Evolutionary conservation across 1,140 invertebrate genomes (phyloP).

Genomic region (Drosophila sechellia): DNA sequence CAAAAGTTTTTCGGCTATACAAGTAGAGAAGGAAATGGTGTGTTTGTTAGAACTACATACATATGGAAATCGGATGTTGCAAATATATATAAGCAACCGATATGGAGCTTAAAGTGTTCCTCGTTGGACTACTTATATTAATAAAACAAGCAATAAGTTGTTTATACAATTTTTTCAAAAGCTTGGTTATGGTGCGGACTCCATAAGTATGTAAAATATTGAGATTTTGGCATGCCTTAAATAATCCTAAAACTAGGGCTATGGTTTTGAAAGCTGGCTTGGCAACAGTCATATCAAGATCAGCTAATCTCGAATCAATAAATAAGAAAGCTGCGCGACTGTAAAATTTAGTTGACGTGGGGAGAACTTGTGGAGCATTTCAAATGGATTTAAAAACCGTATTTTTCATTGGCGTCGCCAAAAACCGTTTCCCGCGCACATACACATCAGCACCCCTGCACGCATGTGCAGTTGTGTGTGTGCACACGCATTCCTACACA

Average conservation of each 20-base stretch:
- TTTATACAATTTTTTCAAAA: too few species aligned
- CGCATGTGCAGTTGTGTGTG: slow-evolving; percentile 37
- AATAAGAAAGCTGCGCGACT: too few species aligned
- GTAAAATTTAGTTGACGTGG: background rate
- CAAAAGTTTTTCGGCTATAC: slow-evolving; percentile 95
- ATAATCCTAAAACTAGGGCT: background rate
- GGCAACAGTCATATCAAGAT: background rate
- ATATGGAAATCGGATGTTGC: background rate
- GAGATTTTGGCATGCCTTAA: too few species aligned
- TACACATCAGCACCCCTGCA: slow-evolving; percentile 15
- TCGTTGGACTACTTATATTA: too few species aligned
- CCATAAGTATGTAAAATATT: too few species aligned
- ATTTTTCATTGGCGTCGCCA: slow-evolving; percentile 8
- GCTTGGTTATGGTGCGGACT: too few species aligned
- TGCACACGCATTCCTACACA: slow-evolving; percentile 20
- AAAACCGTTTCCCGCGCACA: slow-evolving; percentile 64
- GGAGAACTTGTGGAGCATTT: background rate
- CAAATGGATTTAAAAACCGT: slow-evolving; percentile 1
- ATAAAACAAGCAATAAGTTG: too few species aligned
- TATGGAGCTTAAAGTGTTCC: too few species aligned
- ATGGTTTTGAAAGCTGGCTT: background rate
- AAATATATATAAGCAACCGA: background rate
- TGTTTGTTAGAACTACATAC: background rate
- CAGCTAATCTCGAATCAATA: background rate
- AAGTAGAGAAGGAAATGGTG: slow-evolving; percentile 34